A percentile compares a stretch with the other conserved stretches of the same genome.
Evolutionary conservation across 2,797 vertebrate species (phyloP).

Genomic region (Mus caroli): DNA sequence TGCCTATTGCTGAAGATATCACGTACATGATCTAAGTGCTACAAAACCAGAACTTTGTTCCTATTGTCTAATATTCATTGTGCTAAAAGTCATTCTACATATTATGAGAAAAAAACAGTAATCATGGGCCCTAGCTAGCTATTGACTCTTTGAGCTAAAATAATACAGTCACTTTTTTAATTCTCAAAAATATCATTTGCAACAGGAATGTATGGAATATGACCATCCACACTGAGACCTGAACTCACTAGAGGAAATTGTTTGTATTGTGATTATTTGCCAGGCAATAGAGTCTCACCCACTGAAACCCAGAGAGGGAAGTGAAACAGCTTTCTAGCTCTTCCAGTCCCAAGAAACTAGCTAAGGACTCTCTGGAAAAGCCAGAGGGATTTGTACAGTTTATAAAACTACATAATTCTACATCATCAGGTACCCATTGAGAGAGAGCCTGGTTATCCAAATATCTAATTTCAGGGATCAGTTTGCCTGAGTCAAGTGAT

Average conservation of each 20-base stretch:
- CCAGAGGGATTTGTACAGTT: not conserved
- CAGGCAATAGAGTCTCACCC: not conserved
- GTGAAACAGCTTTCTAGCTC: not conserved
- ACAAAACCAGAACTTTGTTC: too few species aligned
- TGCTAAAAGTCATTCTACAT: not conserved
- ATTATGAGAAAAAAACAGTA: not conserved
- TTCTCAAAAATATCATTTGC: not conserved
- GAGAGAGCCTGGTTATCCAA: not conserved
- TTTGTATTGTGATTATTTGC: not conserved
- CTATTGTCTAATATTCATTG: not conserved
- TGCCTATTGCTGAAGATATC: not conserved
- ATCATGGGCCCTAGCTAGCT: not conserved
- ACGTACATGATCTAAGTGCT: not conserved
- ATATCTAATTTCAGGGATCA: not conserved
- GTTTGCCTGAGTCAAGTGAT: not conserved
- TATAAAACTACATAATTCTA: not conserved
- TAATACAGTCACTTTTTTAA: not conserved
- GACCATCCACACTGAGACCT: not conserved
- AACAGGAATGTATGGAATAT: not conserved
- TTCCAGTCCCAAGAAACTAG: not conserved
- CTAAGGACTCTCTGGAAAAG: not conserved
- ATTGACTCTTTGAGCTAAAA: not conserved
- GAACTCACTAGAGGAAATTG: not conserved
- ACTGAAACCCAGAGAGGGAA: not conserved
- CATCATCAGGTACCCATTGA: not conserved